Evolutionary conservation across 2,888 invertebrate species (phyloP).

Genomic region (Schizotus pectinicornis): DNA sequence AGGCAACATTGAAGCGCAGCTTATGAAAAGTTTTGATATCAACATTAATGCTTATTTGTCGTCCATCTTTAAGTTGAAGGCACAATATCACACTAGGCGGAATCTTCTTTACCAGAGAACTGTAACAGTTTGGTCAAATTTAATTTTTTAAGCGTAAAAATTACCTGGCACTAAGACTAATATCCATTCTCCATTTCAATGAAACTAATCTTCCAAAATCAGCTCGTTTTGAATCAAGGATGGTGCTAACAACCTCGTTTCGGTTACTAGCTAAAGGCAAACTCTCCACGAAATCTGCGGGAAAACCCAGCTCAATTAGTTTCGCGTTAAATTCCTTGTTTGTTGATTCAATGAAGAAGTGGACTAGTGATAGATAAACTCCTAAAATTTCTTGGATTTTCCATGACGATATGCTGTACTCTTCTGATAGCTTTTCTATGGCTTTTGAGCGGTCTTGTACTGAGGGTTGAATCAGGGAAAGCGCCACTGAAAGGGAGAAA

Average conservation of each 20-base stretch:
- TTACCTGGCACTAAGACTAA: constrained; percentile 51
- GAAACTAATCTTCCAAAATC: constrained; percentile 35
- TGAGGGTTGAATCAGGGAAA: constrained; percentile 37
- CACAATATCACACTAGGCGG: constrained; percentile 47
- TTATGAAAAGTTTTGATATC: constrained; percentile 50
- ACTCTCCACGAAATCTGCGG: constrained; percentile 44
- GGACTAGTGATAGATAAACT: constrained; percentile 41
- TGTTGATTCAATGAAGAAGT: constrained; percentile 37
- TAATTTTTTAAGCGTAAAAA: constrained; percentile 8
- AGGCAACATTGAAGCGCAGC: constrained; percentile 50
- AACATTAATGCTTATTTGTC: constrained; percentile 45
- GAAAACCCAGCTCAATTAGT: constrained; percentile 44
- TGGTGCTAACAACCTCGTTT: constrained; percentile 38
- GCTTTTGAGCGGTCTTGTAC: constrained; percentile 38
- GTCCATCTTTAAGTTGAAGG: constrained; percentile 44
- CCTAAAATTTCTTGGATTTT: constrained; percentile 42
- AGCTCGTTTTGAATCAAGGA: constrained; percentile 33
- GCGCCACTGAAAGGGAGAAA: constrained; percentile 41
- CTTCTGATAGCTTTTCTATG: constrained; percentile 41
- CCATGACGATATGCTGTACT: constrained; percentile 38
- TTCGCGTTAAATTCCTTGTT: constrained; percentile 46
- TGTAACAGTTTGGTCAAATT: constrained; percentile 37
- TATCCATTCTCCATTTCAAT: constrained; percentile 52
- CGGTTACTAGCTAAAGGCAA: constrained; percentile 45
- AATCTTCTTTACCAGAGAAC: constrained; percentile 44